Evolutionary conservation across 2,797 vertebrate species (phyloP).

Genomic region (Austrolebias charrua): DNA sequence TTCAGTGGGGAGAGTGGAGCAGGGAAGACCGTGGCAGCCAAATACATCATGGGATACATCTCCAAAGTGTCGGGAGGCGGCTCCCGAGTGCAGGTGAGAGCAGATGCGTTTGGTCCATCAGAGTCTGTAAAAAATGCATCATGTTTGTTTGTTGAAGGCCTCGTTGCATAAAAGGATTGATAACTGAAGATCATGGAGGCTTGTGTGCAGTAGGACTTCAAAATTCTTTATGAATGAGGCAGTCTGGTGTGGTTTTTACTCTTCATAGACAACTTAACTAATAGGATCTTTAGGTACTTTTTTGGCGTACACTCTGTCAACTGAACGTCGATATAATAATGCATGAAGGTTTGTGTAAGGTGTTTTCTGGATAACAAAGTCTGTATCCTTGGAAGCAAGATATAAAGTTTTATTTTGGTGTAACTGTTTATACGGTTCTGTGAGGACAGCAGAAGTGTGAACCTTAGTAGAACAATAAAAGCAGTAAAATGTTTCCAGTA

Average conservation of each 20-base stretch:
- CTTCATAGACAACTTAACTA: too few relatives aligned
- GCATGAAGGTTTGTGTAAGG: too few relatives aligned
- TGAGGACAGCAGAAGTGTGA: background rate
- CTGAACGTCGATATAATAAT: too few relatives aligned
- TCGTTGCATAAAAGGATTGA: background rate
- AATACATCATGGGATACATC: slow-evolving; percentile 97
- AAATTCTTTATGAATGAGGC: too few relatives aligned
- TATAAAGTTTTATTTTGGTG: too few relatives aligned
- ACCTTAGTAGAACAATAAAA: background rate
- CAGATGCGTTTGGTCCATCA: background rate
- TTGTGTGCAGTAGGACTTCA: too few relatives aligned
- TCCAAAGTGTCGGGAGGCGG: slow-evolving; percentile 96
- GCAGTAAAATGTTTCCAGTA: background rate
- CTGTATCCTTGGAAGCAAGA: too few relatives aligned
- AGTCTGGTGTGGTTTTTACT: too few relatives aligned
- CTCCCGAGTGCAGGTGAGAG: slow-evolving; percentile 90
- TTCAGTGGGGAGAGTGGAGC: slow-evolving; percentile 95
- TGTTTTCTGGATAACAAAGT: too few relatives aligned
- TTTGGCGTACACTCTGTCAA: too few relatives aligned
- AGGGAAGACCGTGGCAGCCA: slow-evolving; percentile 97
- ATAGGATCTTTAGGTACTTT: too few relatives aligned
- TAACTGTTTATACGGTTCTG: background rate
- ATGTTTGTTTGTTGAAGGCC: slow-evolving; percentile 9
- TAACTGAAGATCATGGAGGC: background rate
- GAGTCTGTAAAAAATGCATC: slow-evolving; percentile 16